A percentile compares a stretch with the other conserved stretches of the same genome.
phyloP scores from a whole-genome alignment of 2,113 vertebrate genomes.

The Carollia perspicillata region DNA sequence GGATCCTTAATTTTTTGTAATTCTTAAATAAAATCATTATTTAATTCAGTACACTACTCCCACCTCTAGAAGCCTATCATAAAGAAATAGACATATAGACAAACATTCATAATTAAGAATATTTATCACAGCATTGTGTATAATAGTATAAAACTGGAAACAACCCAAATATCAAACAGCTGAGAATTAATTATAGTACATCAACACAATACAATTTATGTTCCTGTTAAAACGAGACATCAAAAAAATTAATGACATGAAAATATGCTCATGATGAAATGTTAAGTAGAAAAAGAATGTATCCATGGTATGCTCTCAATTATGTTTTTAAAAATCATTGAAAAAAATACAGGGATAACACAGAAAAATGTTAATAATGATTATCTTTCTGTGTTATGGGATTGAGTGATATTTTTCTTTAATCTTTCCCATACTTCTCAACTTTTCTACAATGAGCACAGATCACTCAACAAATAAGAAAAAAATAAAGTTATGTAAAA shows the following conservation, averaged over 20 bases:
- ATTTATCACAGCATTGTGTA: constrained; percentile 31
- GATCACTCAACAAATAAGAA: constrained; percentile 34
- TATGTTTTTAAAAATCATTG: constrained; percentile 18
- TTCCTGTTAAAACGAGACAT: constrained; percentile 55
- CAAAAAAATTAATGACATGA: constrained; percentile 45
- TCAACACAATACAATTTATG: constrained; percentile 46
- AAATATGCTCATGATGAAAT: constrained; percentile 56
- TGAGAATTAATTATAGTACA: constrained; percentile 55
- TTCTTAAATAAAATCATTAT: constrained; percentile 43
- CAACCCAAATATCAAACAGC: constrained; percentile 52
- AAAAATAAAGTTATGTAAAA: not conserved
- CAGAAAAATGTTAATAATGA: constrained; percentile 45
- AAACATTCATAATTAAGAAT: constrained; percentile 46
- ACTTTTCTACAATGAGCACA: not conserved
- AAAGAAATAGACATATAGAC: constrained; percentile 21
- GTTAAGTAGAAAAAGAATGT: constrained; percentile 1
- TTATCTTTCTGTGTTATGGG: constrained; percentile 25
- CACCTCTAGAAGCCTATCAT: constrained; percentile 34
- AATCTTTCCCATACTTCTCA: constrained; percentile 52
- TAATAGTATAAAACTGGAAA: constrained; percentile 48
- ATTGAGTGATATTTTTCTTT: constrained; percentile 40
- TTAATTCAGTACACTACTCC: not conserved
- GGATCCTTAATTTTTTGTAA: constrained; percentile 36
- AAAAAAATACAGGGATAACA: constrained; percentile 34
- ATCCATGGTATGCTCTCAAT: constrained; percentile 37